Evolutionary conservation across 2,797 vertebrate species (phyloP), one percentile per base, ranked within the genome.

Genomic region (Sebastes melanostomus): DNA sequence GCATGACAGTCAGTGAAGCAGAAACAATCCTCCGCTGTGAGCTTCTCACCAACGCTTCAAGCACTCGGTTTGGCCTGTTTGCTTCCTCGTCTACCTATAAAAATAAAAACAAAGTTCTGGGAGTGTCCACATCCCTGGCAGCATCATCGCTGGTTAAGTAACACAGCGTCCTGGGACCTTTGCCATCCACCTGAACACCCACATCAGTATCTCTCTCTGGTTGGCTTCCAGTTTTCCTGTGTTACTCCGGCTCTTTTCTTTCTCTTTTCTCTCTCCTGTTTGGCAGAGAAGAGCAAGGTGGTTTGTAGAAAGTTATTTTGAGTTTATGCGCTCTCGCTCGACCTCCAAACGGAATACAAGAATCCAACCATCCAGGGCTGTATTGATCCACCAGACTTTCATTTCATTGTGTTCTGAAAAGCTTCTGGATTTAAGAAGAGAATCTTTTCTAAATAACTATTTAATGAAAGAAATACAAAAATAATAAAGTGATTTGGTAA

Each of bases 131-230:
- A 59, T 70, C 4, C 62, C 61, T 89, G 88, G 88, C 88, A 85
- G 71, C 78, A 72, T 65, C 82, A 25, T 22, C 3, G 16, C 55
- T 61, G 74, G 84, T 87, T 91, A 82, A 77, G 79, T 89, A 90
- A 92, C 86, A 78, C 75, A 67, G 74, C 81, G 79, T 86, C 76
- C 72, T 27, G 72, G 85, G 83, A 88, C 82, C 81, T 89, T 82
- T 85, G 85, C 80, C 86, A 77, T 89, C 83, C 79, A 92, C 91
- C 88, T 89, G 85, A 91, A 86, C 91, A 72, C 89, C 90, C 81
- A 89, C 91, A 59, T 87, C 65, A 60, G 36, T 65, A 59, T 75
- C 73, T 82, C 68, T 82, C 62, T 77, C 77, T 77, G 77, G 59
- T 76, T 70, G 62, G 50, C 78, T 86, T 85, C 80, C 81, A 76